Evolutionary conservation across 2,797 vertebrate genomes (phyloP).

Genomic region (Perodicticus potto): DNA sequence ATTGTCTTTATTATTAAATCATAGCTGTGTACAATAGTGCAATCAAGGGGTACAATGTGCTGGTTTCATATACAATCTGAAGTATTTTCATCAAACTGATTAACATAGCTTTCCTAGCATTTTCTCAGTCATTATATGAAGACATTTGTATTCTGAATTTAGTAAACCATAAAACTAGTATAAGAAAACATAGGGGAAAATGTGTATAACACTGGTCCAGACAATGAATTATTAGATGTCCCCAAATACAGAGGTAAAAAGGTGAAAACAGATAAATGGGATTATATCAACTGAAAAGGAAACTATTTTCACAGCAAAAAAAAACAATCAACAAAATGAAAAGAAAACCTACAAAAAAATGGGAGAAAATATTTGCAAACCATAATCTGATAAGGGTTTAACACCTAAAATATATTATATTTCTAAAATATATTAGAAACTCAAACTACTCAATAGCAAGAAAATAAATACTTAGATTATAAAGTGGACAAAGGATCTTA

Average conservation of each 20-base stretch:
- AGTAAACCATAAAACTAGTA: not conserved
- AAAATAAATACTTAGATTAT: not conserved
- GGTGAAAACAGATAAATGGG: not conserved
- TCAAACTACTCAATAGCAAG: not conserved
- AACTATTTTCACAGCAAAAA: not conserved
- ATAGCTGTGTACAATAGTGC: too few relatives aligned
- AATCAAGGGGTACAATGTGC: too few relatives aligned
- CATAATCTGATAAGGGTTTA: not conserved
- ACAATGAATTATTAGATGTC: not conserved
- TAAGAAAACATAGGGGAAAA: not conserved
- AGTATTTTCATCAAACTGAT: too few relatives aligned
- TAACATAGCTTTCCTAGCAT: too few relatives aligned
- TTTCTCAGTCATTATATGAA: too few relatives aligned
- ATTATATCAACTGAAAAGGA: not conserved
- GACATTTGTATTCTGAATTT: too few relatives aligned
- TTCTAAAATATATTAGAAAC: not conserved
- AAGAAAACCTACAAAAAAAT: not conserved
- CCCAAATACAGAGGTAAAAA: not conserved
- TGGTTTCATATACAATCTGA: too few relatives aligned
- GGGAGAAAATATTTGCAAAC: not conserved
- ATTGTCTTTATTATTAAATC: too few relatives aligned
- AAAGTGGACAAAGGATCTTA: not conserved
- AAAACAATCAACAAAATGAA: not conserved
- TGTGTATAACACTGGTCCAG: not conserved
- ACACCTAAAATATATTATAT: too few relatives aligned